These are phyloP conservation scores for Oryzias sinensis DNA, from an alignment of 2,797 vertebrate genomes.

Conservation along the genomic window DNA sequence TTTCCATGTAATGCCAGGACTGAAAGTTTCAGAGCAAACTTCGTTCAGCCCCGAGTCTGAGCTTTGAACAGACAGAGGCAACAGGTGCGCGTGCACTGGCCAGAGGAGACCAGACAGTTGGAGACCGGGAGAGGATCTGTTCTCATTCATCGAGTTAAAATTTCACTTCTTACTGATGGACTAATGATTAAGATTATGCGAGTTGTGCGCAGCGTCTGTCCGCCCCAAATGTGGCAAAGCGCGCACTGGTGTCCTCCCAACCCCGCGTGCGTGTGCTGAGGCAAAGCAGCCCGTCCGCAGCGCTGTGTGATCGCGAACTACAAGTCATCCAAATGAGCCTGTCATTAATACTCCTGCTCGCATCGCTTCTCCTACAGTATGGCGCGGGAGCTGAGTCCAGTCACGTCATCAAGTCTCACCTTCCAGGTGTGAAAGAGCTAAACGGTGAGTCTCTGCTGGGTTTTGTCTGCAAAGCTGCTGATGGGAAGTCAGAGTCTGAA, in stretches of 20 bases:
- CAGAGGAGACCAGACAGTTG: conserved; percentile 25
- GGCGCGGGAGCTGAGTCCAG: conserved; percentile 87
- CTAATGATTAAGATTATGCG: conserved; percentile 89
- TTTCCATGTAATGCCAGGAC: conserved; percentile 40
- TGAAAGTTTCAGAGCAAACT: conserved; percentile 35
- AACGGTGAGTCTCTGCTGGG: conserved; percentile 82
- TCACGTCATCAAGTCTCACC: conserved; percentile 87
- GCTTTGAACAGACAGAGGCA: conserved; percentile 50
- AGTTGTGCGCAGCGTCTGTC: conserved; percentile 84
- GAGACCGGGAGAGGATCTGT: conserved; percentile 66
- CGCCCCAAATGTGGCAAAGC: conserved; percentile 83
- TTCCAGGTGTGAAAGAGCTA: conserved; percentile 87
- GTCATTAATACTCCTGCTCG: conserved; percentile 88
- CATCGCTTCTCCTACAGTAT: conserved; percentile 87
- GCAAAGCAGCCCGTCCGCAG: conserved; percentile 76
- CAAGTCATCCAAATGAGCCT: conserved; percentile 95
- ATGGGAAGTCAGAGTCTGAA: conserved; percentile 3
- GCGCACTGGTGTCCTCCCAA: conserved; percentile 82
- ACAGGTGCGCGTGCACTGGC: conserved; percentile 74
- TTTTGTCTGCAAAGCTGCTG: conserved; percentile 11
- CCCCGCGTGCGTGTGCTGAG: conserved; percentile 83
- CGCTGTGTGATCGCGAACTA: conserved; percentile 76
- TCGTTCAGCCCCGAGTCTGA: conserved; percentile 36
- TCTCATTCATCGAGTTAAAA: conserved; percentile 54
- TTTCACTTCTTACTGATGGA: conserved; percentile 59